phyloP scores from a whole-genome alignment of 1,140 invertebrate genomes.

The Zaprionus ornatus region DNA sequence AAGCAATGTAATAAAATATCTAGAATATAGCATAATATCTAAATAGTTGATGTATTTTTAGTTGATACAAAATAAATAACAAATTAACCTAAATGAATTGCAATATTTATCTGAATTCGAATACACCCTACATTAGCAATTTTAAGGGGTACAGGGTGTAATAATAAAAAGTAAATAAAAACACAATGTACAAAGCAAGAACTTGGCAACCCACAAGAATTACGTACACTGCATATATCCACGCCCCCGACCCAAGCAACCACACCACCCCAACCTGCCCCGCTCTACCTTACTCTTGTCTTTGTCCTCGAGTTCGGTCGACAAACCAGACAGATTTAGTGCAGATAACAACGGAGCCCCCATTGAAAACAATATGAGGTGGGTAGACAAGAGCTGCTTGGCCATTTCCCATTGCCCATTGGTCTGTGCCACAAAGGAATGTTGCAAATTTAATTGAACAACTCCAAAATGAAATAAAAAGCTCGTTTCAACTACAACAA shows the following conservation, averaged over 20 bases:
- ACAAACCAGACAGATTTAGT: conserved; percentile 33
- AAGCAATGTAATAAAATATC: too few species aligned
- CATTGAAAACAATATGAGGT: conserved; percentile 26
- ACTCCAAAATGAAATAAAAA: conserved; percentile 59
- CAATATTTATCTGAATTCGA: background rate
- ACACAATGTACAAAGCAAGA: conserved; percentile 21
- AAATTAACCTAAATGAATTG: too few species aligned
- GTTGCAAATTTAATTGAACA: conserved; percentile 72
- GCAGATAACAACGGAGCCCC: conserved; percentile 33
- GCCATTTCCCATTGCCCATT: background rate
- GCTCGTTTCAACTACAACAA: conserved; percentile 39
- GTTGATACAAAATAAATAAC: background rate
- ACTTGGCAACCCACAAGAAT: conserved; percentile 24
- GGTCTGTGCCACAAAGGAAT: conserved; percentile 40
- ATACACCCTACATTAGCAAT: background rate
- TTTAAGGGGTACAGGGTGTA: conserved; percentile 3
- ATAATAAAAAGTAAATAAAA: conserved; percentile 24
- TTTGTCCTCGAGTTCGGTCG: background rate
- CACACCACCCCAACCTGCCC: background rate
- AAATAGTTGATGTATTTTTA: too few species aligned
- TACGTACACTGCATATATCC: conserved; percentile 3
- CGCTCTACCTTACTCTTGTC: background rate
- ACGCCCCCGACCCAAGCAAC: background rate
- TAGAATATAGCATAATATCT: too few species aligned
- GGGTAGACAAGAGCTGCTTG: too few species aligned